phyloP scores from a whole-genome alignment of 2,797 vertebrate species.

The Schizothorax lantsangensis region DNA sequence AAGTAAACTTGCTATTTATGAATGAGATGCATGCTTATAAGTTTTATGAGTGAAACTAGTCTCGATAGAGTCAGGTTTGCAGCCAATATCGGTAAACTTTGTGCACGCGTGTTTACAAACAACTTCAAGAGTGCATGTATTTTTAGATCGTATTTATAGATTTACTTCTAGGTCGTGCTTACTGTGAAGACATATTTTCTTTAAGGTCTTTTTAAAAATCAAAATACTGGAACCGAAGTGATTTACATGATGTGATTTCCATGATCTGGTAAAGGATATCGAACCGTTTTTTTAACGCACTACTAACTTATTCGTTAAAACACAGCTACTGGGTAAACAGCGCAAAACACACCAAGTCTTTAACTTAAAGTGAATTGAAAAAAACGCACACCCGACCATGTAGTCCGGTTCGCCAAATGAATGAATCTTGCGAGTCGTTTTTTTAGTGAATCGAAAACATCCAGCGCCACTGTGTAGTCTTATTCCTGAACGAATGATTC shows the following conservation, averaged over 20 bases:
- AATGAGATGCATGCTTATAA: background rate
- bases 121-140: background rate
- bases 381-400: background rate
- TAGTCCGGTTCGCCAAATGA: background rate
- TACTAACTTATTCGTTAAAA: background rate
- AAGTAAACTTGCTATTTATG: background rate
- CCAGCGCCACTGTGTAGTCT: background rate
- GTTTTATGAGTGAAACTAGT: background rate
- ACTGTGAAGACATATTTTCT: background rate
- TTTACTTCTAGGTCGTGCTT: background rate
- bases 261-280: background rate
- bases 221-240: background rate
- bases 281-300: background rate
- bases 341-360: background rate
- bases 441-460: background rate
- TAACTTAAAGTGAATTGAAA: background rate
- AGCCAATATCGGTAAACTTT: conserved; percentile 1
- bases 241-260: background rate
- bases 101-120: conserved; percentile 44
- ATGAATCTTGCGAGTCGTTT: background rate
- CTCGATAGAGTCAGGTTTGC: background rate
- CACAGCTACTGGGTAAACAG: no score
- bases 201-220: no score
- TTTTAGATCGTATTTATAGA: background rate
- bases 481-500: background rate